Evolutionary conservation across 2,888 invertebrate genomes (phyloP).

Genomic region (Drosophila limbata): DNA sequence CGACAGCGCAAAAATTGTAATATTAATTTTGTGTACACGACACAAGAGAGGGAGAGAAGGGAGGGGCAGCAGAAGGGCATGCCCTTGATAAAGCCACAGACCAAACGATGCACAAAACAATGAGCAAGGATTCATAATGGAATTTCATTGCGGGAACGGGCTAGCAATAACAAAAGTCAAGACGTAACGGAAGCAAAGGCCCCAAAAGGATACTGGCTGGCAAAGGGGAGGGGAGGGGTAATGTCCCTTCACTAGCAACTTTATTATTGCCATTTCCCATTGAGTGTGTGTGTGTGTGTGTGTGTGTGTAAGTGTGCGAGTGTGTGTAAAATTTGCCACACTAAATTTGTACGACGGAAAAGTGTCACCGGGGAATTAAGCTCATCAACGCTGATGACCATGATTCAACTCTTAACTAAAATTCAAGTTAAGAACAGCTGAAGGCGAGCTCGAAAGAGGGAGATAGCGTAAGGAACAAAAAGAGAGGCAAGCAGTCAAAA

Average conservation of each 20-base stretch:
- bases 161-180: slow-evolving; percentile 69
- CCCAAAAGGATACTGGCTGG: slow-evolving; percentile 17
- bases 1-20: slow-evolving; percentile 71
- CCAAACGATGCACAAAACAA: slow-evolving; percentile 73
- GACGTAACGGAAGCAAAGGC: slow-evolving; percentile 64
- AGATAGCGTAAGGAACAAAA: neutral
- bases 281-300: slow-evolving; percentile 38
- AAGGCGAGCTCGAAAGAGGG: slow-evolving; percentile 13
- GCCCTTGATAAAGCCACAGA: slow-evolving; percentile 63
- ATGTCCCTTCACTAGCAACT: slow-evolving; percentile 46
- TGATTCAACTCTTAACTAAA: slow-evolving; percentile 76
- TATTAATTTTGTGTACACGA: slow-evolving; percentile 76
- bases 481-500: neutral
- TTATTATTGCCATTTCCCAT: slow-evolving; percentile 70
- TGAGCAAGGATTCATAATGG: slow-evolving; percentile 78
- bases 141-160: slow-evolving; percentile 57
- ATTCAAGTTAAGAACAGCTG: slow-evolving; percentile 49
- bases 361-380: slow-evolving; percentile 79
- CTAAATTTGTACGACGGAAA: slow-evolving; percentile 75
- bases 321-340: slow-evolving; percentile 69
- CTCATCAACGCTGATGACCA: slow-evolving; percentile 80
- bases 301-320: slow-evolving; percentile 16
- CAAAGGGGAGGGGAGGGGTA: neutral
- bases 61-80: slow-evolving; percentile 33
- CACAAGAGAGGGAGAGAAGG: slow-evolving; percentile 9